Base-by-base conservation (phyloP, 2,113 vertebrate species). In the Laticauda colubrina region DNA sequence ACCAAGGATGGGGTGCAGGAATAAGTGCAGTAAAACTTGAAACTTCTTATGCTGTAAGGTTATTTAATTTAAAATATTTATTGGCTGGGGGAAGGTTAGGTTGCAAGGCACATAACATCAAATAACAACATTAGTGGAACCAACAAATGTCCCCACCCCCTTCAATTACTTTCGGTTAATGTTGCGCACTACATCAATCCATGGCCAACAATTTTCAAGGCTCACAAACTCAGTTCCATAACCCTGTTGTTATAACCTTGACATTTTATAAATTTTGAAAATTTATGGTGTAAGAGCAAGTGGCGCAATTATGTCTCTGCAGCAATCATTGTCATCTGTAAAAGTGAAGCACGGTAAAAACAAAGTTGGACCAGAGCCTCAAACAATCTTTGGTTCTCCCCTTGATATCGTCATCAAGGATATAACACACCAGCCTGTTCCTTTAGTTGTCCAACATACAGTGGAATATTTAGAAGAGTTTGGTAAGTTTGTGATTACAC, bases 391-490 rank as follows among this genome's bases (percentile, higher is more conserved):
- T 95, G 98, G 97, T 23, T 97, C 97, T 92, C 91, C 97, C 89
- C 94, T 98, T 89, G 97, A 97, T 91, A 95, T 9, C 5, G 96
- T 98, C 14, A 64, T 86, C 1, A 61, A 95, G 93, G 92, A 93
- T 93, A 92, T 94, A 93, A 61, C 92, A 0, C 89, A 85, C 29
- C 75, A 94, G 95, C 87, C 93, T 20, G 90, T 98, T 89, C 98
- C 98, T 18, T 93, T 95, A 61, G 94, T 97, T 43, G 94, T 98
- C 21, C 93, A 92, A 93, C 95, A 98, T 91, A 97, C 98, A 96
- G 97, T 98, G 91, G 97, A 98, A 86, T 98, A 97, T 94, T 96
- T 98, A 43, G 97, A 98, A 93, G 94, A 88, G 3, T 96, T 97
- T 85, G 98, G 98, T 98, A 96, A 96, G 94, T 93, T 18, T 20